A percentile compares a stretch with the other conserved stretches of the same genome.
phyloP scores from a whole-genome alignment of 2,113 vertebrate species.

The Vidua macroura region DNA sequence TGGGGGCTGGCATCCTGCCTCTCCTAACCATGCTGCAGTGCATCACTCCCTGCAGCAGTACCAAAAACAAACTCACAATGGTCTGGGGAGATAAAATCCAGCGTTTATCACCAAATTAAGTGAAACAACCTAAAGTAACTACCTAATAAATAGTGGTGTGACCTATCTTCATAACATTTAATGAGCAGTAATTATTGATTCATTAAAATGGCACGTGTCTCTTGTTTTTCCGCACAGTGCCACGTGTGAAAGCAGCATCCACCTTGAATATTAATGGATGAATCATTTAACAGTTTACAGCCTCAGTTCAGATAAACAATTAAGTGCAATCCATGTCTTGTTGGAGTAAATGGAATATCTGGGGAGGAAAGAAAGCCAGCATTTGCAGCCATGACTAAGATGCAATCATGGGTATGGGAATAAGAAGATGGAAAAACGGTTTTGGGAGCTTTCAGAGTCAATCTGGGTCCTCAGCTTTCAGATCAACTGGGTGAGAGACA shows the following conservation, averaged over 20 bases:
- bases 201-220: not conserved
- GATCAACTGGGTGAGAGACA: not conserved
- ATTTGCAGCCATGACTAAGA: not conserved
- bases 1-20: not conserved
- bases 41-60: not conserved
- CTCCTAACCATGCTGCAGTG: not conserved
- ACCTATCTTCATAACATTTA: not conserved
- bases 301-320: constrained; percentile 11
- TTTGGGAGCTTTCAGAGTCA: not conserved
- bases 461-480: not conserved
- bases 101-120: not conserved
- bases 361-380: not conserved
- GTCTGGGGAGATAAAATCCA: not conserved
- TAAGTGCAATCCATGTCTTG: not conserved
- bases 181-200: not conserved
- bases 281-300: not conserved
- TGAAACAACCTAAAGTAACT: not conserved
- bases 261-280: constrained; percentile 5
- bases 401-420: not conserved
- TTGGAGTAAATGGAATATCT: not conserved
- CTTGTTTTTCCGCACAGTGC: not conserved
- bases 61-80: not conserved
- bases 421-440: not conserved
- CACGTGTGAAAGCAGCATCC: not conserved
- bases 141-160: not conserved